These are phyloP conservation scores for Sardina pilchardus DNA, from an alignment of 2,113 vertebrate species.

Conservation along the genomic window DNA sequence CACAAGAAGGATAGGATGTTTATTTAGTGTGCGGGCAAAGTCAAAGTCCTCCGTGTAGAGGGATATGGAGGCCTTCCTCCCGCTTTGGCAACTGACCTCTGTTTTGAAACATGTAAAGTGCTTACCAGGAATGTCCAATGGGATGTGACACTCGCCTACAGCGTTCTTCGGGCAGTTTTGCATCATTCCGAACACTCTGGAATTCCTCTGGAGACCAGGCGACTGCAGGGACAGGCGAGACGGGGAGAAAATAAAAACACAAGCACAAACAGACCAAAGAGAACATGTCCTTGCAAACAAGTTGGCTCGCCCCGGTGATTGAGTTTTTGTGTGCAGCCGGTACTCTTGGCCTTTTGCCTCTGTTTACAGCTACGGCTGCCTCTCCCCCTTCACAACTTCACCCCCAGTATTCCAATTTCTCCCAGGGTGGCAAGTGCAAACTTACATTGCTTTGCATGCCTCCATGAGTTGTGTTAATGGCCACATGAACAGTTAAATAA, in stretches of 20 bases:
- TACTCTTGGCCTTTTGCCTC: slow-evolving; percentile 28
- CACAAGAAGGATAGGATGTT: background rate
- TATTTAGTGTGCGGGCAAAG: slow-evolving; percentile 38
- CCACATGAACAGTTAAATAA: background rate
- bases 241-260: background rate
- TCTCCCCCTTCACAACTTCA: background rate
- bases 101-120: slow-evolving; percentile 65
- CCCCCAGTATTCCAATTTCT: background rate
- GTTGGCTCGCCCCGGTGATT: slow-evolving; percentile 58
- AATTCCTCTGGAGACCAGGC: slow-evolving; percentile 61
- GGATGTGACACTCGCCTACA: slow-evolving; percentile 71
- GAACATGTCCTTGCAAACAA: slow-evolving; percentile 65
- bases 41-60: slow-evolving; percentile 54
- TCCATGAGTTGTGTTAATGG: background rate
- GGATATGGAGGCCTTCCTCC: slow-evolving; percentile 26
- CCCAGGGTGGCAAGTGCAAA: background rate
- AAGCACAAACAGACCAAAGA: slow-evolving; percentile 66
- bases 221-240: slow-evolving; percentile 54
- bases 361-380: background rate
- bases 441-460: background rate
- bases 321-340: slow-evolving; percentile 33
- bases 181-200: slow-evolving; percentile 63
- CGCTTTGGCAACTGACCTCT: slow-evolving; percentile 56
- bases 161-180: slow-evolving; percentile 64
- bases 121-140: slow-evolving; percentile 65